Conservation (phyloP, 2,888 invertebrate species). For the Heliconius ethilla region DNA sequence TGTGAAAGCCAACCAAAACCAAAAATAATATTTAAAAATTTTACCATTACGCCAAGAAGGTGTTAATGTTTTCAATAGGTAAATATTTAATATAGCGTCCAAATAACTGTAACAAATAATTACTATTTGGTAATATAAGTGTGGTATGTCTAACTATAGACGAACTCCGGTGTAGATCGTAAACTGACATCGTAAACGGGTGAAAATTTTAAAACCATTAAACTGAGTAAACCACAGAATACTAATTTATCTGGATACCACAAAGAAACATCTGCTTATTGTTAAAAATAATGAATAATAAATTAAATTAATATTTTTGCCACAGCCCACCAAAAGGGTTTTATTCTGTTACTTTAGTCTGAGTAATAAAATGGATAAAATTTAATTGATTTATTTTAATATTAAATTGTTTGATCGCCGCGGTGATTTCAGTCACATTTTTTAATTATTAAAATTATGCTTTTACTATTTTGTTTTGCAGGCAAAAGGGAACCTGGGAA, state of each 20-base stretch:
- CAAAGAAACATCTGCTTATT: constrained; percentile 31
- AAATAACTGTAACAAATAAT: constrained; percentile 36
- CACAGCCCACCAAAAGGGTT: neutral
- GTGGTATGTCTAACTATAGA: constrained; percentile 28
- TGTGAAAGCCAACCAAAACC: no score
- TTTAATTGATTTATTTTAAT: no score
- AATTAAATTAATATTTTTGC: neutral
- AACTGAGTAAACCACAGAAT: constrained; percentile 57
- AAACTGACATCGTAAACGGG: constrained; percentile 56
- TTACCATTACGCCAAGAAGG: neutral
- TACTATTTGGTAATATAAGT: constrained; percentile 36
- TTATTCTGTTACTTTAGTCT: neutral
- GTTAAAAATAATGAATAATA: constrained; percentile 21
- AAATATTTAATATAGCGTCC: constrained; percentile 28
- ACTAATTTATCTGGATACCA: constrained; percentile 39
- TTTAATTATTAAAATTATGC: no score
- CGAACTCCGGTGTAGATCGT: constrained; percentile 48
- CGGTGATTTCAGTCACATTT: no score
- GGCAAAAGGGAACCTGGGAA: neutral
- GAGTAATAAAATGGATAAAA: no score
- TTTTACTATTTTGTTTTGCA: neutral
- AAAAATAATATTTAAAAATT: neutral
- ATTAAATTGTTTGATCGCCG: no score
- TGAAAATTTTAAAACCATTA: constrained; percentile 57
- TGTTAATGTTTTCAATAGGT: neutral